These are phyloP conservation scores for Neotoxoptera formosana DNA, from an alignment of 1,140 invertebrate species.

Conservation along the genomic window DNA sequence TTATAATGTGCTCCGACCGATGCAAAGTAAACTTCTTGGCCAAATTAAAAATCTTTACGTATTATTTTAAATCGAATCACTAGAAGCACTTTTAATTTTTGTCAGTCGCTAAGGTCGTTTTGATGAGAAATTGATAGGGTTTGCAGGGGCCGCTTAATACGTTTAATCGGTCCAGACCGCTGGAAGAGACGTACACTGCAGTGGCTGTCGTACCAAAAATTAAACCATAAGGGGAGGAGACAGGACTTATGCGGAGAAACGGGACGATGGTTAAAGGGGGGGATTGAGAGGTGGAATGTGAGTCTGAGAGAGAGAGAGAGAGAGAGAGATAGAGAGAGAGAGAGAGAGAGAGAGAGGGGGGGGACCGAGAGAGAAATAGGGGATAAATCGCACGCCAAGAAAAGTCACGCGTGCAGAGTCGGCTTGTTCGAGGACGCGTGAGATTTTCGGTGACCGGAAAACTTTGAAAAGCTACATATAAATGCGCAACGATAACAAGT, in stretches of 20 bases:
- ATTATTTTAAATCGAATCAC: no score
- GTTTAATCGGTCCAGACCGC: no score
- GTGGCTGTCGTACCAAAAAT: background rate
- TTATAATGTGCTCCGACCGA: no score
- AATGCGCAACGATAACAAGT: conserved; percentile 45
- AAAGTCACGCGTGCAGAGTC: background rate
- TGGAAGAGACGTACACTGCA: no score
- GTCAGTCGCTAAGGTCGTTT: no score
- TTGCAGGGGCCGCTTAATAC: no score
- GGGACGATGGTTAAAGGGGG: no score
- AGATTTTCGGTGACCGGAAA: conserved; percentile 55
- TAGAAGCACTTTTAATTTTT: no score
- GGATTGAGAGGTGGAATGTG: background rate
- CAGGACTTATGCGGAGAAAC: background rate
- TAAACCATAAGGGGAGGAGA: background rate
- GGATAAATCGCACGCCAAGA: background rate
- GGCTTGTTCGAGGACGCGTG: conserved; percentile 35
- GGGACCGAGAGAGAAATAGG: background rate
- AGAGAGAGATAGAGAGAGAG: background rate
- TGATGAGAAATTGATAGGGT: no score
- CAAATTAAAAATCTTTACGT: no score
- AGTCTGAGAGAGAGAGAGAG: background rate
- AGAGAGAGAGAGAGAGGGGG: background rate
- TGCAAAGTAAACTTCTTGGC: no score
- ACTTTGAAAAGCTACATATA: conserved; percentile 48